phyloP scores from a whole-genome alignment of 2,113 vertebrate genomes.

The human (Homo sapiens) region GRCh38 chr5:101476501-101477000 shows the following conservation, averaged over 20 bases:
- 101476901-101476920: neutral
- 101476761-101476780: neutral
- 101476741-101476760: neutral
- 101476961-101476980: neutral
- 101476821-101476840: neutral
- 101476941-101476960: neutral
- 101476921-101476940: neutral
- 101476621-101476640: neutral
- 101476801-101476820: neutral
- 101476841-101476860: neutral
- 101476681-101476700: neutral
- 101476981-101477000: neutral
- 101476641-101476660: neutral
- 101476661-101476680: neutral
- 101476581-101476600: neutral
- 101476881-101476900: too few species aligned
- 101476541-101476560: neutral
- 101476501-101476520: neutral
- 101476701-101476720: neutral
- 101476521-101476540: neutral
- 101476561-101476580: neutral
- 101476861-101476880: neutral
- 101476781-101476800: neutral
- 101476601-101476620: neutral
- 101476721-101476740: neutral